phyloP scores from a whole-genome alignment of 2,113 vertebrate species.

The Pituophis catenifer region DNA sequence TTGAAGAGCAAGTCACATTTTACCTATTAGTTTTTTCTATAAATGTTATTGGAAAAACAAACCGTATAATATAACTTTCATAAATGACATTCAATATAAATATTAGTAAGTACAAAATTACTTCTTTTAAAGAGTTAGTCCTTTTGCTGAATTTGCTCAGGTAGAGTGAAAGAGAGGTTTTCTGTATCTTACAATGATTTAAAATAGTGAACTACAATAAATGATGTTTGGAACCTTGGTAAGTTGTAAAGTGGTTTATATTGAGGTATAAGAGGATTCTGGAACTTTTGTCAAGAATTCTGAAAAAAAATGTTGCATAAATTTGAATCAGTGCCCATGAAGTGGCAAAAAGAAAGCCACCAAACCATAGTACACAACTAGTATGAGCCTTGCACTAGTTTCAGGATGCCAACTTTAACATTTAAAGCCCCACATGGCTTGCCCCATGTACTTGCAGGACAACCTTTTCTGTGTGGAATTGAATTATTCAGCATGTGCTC shows the following conservation, averaged over 20 bases:
- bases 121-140: background rate
- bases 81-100: constrained; percentile 35
- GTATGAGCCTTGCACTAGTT: background rate
- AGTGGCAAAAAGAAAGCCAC: background rate
- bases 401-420: background rate
- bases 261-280: background rate
- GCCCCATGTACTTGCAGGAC: background rate
- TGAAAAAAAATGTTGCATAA: background rate
- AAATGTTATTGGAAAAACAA: constrained; percentile 56
- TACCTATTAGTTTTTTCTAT: constrained; percentile 62
- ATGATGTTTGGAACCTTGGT: background rate
- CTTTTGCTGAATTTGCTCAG: background rate
- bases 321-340: background rate
- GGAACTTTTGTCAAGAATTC: background rate
- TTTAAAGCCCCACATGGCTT: background rate
- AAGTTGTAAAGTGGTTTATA: background rate
- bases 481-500: background rate
- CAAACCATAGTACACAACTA: background rate
- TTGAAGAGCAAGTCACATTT: constrained; percentile 59
- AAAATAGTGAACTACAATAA: background rate
- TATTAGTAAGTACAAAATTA: constrained; percentile 29
- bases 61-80: constrained; percentile 35
- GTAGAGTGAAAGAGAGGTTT: background rate
- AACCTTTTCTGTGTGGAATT: background rate
- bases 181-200: background rate